phyloP scores from a whole-genome alignment of 1,140 invertebrate species.

The Pogonus chalceus region DNA sequence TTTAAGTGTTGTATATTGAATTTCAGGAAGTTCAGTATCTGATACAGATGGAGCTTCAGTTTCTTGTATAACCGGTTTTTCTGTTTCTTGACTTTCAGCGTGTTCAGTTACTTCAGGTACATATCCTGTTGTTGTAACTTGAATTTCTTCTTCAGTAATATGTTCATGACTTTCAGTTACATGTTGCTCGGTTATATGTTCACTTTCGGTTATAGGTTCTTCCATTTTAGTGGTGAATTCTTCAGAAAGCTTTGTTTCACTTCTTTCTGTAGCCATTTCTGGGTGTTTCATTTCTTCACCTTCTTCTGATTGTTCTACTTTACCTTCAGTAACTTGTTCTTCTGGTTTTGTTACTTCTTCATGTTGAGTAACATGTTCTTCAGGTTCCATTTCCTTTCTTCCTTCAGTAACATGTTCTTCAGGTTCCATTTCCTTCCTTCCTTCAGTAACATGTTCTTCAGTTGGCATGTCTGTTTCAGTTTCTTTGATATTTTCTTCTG shows the following conservation, averaged over 20 bases:
- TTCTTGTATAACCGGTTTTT: neutral
- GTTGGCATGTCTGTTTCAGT: neutral
- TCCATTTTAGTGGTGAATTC: neutral
- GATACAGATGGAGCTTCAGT: neutral
- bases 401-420: neutral
- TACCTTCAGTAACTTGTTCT: neutral
- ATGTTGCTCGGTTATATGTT: conserved; percentile 4
- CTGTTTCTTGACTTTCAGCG: conserved; percentile 7
- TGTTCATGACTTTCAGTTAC: conserved; percentile 8
- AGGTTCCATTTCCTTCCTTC: neutral
- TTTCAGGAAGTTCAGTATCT: neutral
- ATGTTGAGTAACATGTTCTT: neutral
- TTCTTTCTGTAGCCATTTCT: neutral
- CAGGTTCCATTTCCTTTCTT: neutral
- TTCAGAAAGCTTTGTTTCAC: conserved; percentile 7
- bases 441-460: neutral
- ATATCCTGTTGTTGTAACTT: neutral
- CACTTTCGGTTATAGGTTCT: neutral
- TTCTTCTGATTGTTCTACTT: neutral
- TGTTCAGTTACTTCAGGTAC: neutral
- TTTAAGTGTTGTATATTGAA: too few species aligned
- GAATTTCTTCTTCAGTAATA: neutral
- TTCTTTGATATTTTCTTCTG: neutral
- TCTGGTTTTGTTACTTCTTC: neutral
- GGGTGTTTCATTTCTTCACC: neutral